These are phyloP conservation scores for Schizaphis graminum DNA, from an alignment of 2,888 invertebrate species.

Conservation along the genomic window DNA sequence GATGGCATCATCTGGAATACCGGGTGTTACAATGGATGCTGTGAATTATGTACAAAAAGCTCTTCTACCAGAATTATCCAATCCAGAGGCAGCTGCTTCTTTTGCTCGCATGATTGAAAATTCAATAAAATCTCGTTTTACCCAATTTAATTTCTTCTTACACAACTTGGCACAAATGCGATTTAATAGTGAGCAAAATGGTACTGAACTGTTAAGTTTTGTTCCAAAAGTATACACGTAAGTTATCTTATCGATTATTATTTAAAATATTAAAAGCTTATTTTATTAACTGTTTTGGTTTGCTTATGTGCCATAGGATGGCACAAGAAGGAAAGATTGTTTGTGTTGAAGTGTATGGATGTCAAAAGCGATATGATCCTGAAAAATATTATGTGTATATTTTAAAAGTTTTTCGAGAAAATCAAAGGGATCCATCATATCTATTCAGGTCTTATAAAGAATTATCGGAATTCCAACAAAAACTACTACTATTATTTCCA, in stretches of 20 bases:
- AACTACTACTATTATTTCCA: constrained; percentile 92
- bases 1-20: constrained; percentile 94
- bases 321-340: constrained; percentile 90
- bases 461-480: constrained; percentile 96
- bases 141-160: constrained; percentile 97
- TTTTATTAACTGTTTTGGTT: constrained; percentile 48
- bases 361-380: constrained; percentile 95
- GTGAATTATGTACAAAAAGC: constrained; percentile 93
- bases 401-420: constrained; percentile 84
- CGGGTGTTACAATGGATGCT: constrained; percentile 91
- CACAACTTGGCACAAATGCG: constrained; percentile 96
- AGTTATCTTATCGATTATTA: constrained; percentile 71
- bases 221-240: constrained; percentile 94
- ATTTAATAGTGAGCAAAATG: constrained; percentile 87
- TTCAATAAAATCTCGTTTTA: constrained; percentile 92
- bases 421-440: constrained; percentile 87
- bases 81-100: constrained; percentile 95
- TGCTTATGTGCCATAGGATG: constrained; percentile 75
- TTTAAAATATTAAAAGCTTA: constrained; percentile 15
- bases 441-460: constrained; percentile 96
- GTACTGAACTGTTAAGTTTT: constrained; percentile 88
- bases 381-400: constrained; percentile 98
- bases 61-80: constrained; percentile 87
- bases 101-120: constrained; percentile 97
- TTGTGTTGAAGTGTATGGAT: constrained; percentile 87